Conservation (phyloP, 2,113 vertebrate species). For the Oreocharis arfaki region DNA sequence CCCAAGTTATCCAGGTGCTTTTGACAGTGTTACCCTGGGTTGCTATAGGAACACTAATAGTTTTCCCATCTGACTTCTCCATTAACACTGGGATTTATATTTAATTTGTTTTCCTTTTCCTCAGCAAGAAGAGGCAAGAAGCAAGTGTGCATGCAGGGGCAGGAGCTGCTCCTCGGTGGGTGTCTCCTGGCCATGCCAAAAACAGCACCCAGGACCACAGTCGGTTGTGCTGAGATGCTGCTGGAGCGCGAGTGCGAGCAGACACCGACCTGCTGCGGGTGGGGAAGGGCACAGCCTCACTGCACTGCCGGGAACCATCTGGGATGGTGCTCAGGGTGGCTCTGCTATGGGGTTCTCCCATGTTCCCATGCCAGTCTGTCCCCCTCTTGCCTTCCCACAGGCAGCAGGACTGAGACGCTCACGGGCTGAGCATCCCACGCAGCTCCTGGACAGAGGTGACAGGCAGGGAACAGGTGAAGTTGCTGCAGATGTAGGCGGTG, state of each 20-base stretch:
- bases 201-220: background rate
- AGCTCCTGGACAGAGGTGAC: slow-evolving; percentile 83
- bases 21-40: background rate
- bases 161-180: background rate
- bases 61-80: slow-evolving; percentile 8
- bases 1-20: slow-evolving; percentile 31
- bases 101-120: slow-evolving; percentile 14
- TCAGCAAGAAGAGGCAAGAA: background rate
- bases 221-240: background rate
- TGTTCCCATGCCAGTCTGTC: background rate
- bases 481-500: slow-evolving; percentile 86
- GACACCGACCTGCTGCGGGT: background rate
- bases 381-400: background rate
- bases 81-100: background rate
- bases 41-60: slow-evolving; percentile 33
- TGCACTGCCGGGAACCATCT: background rate
- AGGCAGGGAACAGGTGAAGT: slow-evolving; percentile 85
- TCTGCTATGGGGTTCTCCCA: background rate
- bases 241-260: background rate
- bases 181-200: background rate
- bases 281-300: background rate
- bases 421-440: slow-evolving; percentile 71
- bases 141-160: fast-evolving
- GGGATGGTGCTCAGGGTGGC: background rate
- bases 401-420: background rate